Evolutionary conservation across 2,797 vertebrate genomes (phyloP).

Genomic region (Carcharodon carcharias): DNA sequence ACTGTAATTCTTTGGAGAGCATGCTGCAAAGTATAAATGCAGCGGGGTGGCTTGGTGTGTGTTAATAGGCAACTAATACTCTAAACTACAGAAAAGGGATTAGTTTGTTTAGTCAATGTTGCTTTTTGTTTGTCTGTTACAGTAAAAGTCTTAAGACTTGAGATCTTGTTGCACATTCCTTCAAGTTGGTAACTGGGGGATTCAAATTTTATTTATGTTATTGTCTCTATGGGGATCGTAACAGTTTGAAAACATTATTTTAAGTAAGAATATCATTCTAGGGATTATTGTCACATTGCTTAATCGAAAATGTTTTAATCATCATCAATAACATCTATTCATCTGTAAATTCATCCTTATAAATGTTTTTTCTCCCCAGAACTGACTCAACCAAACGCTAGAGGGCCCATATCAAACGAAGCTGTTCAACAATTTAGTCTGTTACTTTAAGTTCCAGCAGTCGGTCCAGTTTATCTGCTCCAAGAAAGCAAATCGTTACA

Average conservation of each 20-base stretch:
- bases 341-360: neutral
- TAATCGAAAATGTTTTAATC: neutral
- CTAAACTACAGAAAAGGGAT: too few species aligned
- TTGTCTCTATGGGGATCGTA: neutral
- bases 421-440: neutral
- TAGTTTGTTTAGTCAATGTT: neutral
- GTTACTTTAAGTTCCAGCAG: neutral
- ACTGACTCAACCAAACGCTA: neutral
- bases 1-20: neutral
- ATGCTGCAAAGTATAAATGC: neutral
- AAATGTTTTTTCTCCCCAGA: neutral
- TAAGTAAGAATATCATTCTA: too few species aligned
- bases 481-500: neutral
- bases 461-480: neutral
- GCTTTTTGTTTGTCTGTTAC: neutral
- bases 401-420: neutral
- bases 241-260: neutral
- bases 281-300: neutral
- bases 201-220: neutral
- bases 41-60: neutral
- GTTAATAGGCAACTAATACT: neutral
- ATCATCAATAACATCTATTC: neutral
- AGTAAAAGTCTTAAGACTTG: neutral
- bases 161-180: neutral
- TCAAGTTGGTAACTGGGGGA: neutral